These are phyloP conservation scores for Trididemnum miniatum DNA, from an alignment of 23 tunicate species.

Conservation along the genomic window DNA sequence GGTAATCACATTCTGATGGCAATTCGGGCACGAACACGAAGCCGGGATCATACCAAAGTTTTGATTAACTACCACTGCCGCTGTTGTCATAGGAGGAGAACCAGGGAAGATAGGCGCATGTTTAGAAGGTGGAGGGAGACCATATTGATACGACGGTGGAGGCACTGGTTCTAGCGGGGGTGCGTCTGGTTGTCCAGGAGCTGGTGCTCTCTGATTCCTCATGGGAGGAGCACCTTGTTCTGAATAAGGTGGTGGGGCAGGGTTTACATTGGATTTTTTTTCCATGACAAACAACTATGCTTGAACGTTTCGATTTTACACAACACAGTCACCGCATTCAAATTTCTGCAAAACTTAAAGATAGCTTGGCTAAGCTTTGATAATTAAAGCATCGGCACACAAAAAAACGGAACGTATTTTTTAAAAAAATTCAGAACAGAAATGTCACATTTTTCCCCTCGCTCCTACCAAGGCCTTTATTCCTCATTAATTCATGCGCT, in stretches of 20 bases:
- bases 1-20: constrained; percentile 74
- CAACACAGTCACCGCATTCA: too few relatives aligned
- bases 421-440: too few relatives aligned
- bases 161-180: neutral
- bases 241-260: constrained; percentile 31
- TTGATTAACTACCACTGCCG: constrained; percentile 54
- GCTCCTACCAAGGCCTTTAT: too few relatives aligned
- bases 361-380: too few relatives aligned
- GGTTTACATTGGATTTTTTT: too few relatives aligned
- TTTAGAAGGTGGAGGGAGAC: constrained; percentile 34
- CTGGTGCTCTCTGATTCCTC: neutral
- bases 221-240: constrained; percentile 41
- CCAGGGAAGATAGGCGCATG: constrained; percentile 8
- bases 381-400: too few relatives aligned
- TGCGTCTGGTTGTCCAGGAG: neutral
- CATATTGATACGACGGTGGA: neutral
- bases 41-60: constrained; percentile 63
- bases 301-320: too few relatives aligned
- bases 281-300: too few relatives aligned
- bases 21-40: constrained; percentile 67
- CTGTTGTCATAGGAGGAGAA: constrained; percentile 25
- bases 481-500: too few relatives aligned
- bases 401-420: too few relatives aligned
- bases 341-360: too few relatives aligned
- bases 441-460: too few relatives aligned